Evolutionary conservation across 1,140 invertebrate species (phyloP), one percentile per base, ranked within the genome.

Genomic region (Plectus sambesii): DNA sequence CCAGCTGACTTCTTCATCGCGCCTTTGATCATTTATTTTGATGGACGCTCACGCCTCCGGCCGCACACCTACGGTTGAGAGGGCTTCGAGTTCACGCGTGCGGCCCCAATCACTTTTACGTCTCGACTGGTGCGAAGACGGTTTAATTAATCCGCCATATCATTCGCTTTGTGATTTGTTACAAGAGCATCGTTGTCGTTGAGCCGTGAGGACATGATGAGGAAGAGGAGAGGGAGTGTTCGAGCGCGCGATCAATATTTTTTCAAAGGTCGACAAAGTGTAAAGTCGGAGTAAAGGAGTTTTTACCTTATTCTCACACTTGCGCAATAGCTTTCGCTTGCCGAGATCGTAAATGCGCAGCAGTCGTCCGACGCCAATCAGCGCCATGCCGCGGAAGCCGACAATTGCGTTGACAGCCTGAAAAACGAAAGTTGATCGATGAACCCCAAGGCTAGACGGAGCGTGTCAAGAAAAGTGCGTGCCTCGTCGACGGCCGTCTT

Each of bases 291-390:
- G 36, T 47, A 38, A 42, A 58, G 15, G 33, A 52, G 47, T 36
- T 39, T 60, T 62, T 66, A 83, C 81, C 75, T 93, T 90, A 72
- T 98, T 98, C 74, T 99, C 94, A 74, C 93, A 98, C 73, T 99
- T 99, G 30, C 89, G 76, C 3, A 99, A 70, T 25, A 99, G 69
- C 70, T 98, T 97, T 69, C 93, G 90, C 63, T 90, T 92, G 33
- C 93, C 94, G 63, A 96, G 80, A 60, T 98, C 93, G 69, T 98
- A 99, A 3, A 99, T 77, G 47, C 93, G 74, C 4, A 98, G 70
- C 72, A 86, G 82, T 47, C 81, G 80, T 1, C 94, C 93, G 9
- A 97, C 84, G 0, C 90, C 89, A 1, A 93, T 83, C 2, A 98
- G 68, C 2, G 93, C 77, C 51, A 83, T 77, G 0, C 92, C 93